Evolutionary conservation across 2,113 vertebrate genomes (phyloP), one percentile per base, ranked within the genome.

Genomic region (Eulemur rufifrons): DNA sequence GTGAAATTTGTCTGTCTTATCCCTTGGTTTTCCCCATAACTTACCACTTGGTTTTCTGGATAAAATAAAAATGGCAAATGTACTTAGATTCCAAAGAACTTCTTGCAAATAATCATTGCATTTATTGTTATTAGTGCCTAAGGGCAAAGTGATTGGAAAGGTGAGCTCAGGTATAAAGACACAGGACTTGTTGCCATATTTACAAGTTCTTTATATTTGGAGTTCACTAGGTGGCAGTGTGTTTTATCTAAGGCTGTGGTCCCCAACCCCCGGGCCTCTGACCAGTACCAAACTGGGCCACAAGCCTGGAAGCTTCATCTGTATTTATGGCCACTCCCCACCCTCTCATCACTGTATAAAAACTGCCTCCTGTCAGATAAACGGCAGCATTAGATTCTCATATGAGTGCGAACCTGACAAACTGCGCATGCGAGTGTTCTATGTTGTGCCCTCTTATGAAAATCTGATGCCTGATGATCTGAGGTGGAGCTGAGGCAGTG

Each of bases 211-310:
- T 95, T 96, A 14, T 64, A 59, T 68, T 87, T 94, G 47, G 14
- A 39, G 29, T 14, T 94, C 94, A 88, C 95, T 96, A 96, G 96
- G 88, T 93, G 95, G 94, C 84, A 6, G 54, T 96, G 27, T 96
- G 64, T 93, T 88, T 93, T 88, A 11, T 37, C 27, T 91, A 80
- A 96, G 54, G 54, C 54, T 56, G 54, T 21, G 20, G 20, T 56
- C 54, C 54, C 54, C 54, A 56, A 56, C 54, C 54, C 54, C 20
- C 18, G 0, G 54, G 18, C 20, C 20, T 20, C 54, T 21, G 54
- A 56, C 20, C 54, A 56, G 54, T 21, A 20, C 54, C 54, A 21
- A 56, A 56, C 54, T 56, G 54, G 54, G 54, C 54, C 54, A 56
- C 54, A 56, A 20, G 7, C 54, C 54, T 56, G 2, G 20, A 56